Percentiles rank a stretch among this genome's conserved stretches.
Conservation (phyloP, 2,113 vertebrate genomes). For the Paramormyrops kingsleyae region DNA sequence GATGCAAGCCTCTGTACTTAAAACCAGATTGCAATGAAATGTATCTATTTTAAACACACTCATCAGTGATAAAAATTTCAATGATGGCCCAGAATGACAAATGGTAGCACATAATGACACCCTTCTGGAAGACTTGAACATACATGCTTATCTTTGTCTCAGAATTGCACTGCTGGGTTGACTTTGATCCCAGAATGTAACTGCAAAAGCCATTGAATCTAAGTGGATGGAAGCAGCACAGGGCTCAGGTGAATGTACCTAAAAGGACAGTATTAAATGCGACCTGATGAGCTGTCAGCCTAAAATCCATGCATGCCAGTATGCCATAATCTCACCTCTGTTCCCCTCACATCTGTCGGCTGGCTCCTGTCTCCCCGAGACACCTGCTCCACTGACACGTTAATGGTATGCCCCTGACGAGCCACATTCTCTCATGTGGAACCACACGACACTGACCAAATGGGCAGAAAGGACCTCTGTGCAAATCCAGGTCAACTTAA, state of each 20-base stretch:
- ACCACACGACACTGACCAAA: slow-evolving; percentile 4
- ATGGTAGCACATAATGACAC: background rate
- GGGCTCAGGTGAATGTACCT: background rate
- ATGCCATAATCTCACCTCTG: slow-evolving; percentile 6
- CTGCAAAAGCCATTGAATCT: background rate
- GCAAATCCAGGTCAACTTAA: slow-evolving; percentile 6
- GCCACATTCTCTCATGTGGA: slow-evolving; percentile 15
- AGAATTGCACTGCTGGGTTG: background rate
- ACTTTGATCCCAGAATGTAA: background rate
- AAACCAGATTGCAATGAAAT: background rate
- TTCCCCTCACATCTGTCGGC: slow-evolving; percentile 23
- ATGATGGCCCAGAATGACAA: background rate
- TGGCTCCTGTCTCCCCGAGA: slow-evolving; percentile 5
- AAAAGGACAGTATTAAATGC: background rate
- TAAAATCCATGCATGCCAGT: background rate
- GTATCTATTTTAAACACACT: background rate
- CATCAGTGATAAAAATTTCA: background rate
- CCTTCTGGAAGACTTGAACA: background rate
- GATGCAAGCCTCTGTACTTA: background rate
- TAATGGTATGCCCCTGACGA: background rate
- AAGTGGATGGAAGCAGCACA: background rate
- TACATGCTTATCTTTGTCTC: background rate
- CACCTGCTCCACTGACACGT: slow-evolving; percentile 12
- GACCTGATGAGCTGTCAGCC: background rate
- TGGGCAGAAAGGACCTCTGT: slow-evolving; percentile 15